Base-by-base conservation (phyloP, 92 coral and sea anemone genomes). In the Parazoanthus atlanticus region DNA sequence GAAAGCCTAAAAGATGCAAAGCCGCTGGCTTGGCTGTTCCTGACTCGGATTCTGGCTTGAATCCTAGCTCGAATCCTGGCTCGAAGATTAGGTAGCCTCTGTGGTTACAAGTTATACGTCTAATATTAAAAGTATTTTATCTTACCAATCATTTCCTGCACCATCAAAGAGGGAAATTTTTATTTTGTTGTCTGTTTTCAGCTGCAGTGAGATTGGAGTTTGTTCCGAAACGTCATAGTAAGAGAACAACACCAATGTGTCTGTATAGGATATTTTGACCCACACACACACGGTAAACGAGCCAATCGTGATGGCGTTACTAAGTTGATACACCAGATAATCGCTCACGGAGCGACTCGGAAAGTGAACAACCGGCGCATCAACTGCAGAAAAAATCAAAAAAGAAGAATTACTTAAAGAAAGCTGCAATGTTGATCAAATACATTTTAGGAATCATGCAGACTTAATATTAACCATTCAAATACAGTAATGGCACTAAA, bases 221-320 rank as follows among this genome's bases (percentile, higher is more conserved):
- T 65, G 19, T 6, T 11, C 36, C 49, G 26, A 26, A 17, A 19
- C 46, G 74, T 82, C 86, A 30, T 64, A 3, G 86, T 82, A 82
- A 10, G 86, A 82, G 58, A 82, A 82, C 10, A 64, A 65, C 9
- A 64, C 34, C 58, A 82, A 43, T 8, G 23, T 9, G 26, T 65
- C 58, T 25, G 86, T 0, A 7, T 66, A 76, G 46, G 52, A 23
- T 36, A 82, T 66, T 28, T 26, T 38, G 8, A 82, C 75, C 86
- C 86, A 82, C 76, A 82, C 33, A 43, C 86, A 82, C 1, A 82
- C 8, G 33, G 86, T 82, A 26, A 82, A 64, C 13, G 31, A 0
- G 76, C 31, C 26, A 0, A 82, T 5, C 12, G 49, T 46, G 12
- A 10, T 15, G 19, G 0, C 4, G 32, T 19, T 64, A 19, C 4